Base-by-base conservation (phyloP, 2,888 invertebrate species). In the Tubulanus polymorphus region DNA sequence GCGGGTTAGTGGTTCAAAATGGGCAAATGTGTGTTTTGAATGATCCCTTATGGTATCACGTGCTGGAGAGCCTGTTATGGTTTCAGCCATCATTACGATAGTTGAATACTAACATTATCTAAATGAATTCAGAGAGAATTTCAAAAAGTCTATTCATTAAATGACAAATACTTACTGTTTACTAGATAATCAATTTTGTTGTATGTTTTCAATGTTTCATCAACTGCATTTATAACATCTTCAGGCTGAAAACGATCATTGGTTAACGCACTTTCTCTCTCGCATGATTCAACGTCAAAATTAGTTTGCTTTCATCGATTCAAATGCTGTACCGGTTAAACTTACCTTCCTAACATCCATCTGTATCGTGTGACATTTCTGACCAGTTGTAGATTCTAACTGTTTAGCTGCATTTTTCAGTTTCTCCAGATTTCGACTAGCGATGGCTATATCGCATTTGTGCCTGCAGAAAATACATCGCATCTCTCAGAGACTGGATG, bases 331-430 rank as follows among this genome's bases (percentile, higher is more conserved):
- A n/a, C n/a, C n/a, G n/a, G n/a, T 18, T 27, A 28, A 8, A 20
- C 23, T 35, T 57, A 76, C 77, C 68, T 76, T 73, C 56, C 76
- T 67, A 35, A 77, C 76, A 64, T 77, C 77, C 65, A 73, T 68
- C 53, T 69, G 63, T 20, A 74, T 35, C 23, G 72, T 65, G 15
- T 75, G 59, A 63, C 75, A 76, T 55, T 60, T 63, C 48, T 65
- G 54, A 15, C 74, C 75, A n/a, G 74, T 75, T 0, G 66, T 69
- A 28, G 61, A 58, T 37, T 57, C 54, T 37, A 77, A 61, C n/a
- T 63, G 63, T 18, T 64, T 59, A 2, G 75, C 66, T 6, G 77
- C 71, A 32, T 59, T 61, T 52, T 64, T 58, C 2, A 75, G 54
- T 20, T 68, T 67, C 8, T 70, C 67, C 12, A 69, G 27, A 49